Conservation (phyloP, 2,797 vertebrate species). For the Myoxocephalus aenaeus region DNA sequence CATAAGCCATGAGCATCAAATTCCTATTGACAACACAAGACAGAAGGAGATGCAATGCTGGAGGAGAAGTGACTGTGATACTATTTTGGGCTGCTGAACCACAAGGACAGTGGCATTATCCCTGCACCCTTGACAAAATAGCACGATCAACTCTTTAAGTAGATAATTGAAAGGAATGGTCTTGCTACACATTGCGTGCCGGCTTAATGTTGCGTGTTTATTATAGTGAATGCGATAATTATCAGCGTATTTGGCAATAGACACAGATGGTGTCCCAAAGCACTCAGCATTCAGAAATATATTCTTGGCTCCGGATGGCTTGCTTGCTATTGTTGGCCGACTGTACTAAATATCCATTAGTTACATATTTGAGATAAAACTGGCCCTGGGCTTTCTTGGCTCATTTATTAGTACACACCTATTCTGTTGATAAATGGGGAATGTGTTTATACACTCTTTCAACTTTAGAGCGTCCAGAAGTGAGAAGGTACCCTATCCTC, state of each 20-base stretch:
- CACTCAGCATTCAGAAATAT: slow-evolving; percentile 54
- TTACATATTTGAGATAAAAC: slow-evolving; percentile 61
- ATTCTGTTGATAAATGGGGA: slow-evolving; percentile 35
- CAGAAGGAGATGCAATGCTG: not conserved
- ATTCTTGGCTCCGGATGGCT: slow-evolving; percentile 40
- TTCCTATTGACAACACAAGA: not conserved
- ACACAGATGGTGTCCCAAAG: slow-evolving; percentile 64
- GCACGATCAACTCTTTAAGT: slow-evolving; percentile 40
- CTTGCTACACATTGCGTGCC: slow-evolving; percentile 38
- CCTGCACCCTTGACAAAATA: slow-evolving; percentile 30
- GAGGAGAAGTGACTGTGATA: slow-evolving; percentile 7
- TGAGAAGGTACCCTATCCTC: slow-evolving; percentile 21
- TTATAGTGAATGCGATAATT: slow-evolving; percentile 65
- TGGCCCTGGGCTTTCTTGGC: slow-evolving; percentile 44
- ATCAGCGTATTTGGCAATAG: slow-evolving; percentile 55
- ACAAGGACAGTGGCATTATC: slow-evolving; percentile 41
- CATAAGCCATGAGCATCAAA: not conserved
- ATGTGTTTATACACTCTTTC: slow-evolving; percentile 7
- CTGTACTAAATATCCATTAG: slow-evolving; percentile 66
- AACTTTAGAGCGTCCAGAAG: slow-evolving; percentile 28
- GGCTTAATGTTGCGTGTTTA: slow-evolving; percentile 60
- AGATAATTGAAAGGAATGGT: slow-evolving; percentile 61
- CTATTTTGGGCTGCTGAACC: slow-evolving; percentile 32
- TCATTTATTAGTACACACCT: slow-evolving; percentile 51
- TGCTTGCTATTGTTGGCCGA: slow-evolving; percentile 58